Evolutionary conservation across 2,797 vertebrate species (phyloP), one percentile per base, ranked within the genome.

Genomic region (Arctocebus calabarensis): DNA sequence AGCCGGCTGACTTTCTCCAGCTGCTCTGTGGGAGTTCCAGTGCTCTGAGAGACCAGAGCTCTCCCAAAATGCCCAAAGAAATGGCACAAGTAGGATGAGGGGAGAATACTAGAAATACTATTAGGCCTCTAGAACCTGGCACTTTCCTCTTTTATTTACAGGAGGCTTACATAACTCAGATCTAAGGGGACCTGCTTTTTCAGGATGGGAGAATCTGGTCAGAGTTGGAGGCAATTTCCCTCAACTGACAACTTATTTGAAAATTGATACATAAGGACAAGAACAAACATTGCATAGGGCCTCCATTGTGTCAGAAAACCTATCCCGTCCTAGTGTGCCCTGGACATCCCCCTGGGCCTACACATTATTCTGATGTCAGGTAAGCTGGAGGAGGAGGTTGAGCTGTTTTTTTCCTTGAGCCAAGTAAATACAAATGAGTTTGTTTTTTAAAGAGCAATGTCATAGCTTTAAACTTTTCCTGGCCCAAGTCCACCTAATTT

Each of bases 381-480:
- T 57, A 57, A 61, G 7, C 52, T 7, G 61, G 22, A 59, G 45
- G 61, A 57, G 29, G 83, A 57, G 59, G 62, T 19, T 61, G 40
- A 22, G 74, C 70, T 55, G 32, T 73, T 17, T 59, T 29, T 73
- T 17, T 73, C n/a, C 43, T 48, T 48, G 22, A 43, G 27, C 48
- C 29, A 62, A 84, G 43, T 45, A 70, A 92, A 90, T 78, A n/a
- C 52, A 91, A 74, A n/a, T 34, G 37, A 66, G 32, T 92, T 81
- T 91, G 8, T 32, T 87, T 84, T 23, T 37, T 20, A 34, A 59
- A 91, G 89, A 77, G 52, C 59, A 78, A 90, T 45, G 32, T 48
- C 70, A 55, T 4, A 59, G 40, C 61, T 94, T 89, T 84, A 77
- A 79, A 82, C 75, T 90, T 77, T 77, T n/a, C 86, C 87, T n/a